Base-by-base conservation (phyloP, 1,140 invertebrate species). In the Heliothis subflexa region DNA sequence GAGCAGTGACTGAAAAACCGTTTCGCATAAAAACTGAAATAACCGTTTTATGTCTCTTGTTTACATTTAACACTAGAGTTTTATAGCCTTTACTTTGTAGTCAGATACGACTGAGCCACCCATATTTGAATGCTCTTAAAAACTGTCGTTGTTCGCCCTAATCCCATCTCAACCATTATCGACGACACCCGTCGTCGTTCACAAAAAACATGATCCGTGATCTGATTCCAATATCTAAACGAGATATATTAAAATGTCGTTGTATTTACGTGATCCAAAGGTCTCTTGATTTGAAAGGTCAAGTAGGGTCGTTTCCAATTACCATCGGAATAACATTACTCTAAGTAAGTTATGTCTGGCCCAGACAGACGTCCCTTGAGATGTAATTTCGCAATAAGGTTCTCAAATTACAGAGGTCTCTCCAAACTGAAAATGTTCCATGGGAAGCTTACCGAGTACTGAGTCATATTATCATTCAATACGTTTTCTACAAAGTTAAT, bases 251-350 rank as follows among this genome's bases (percentile, higher is more conserved):
- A 16, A 50, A 12, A 54, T 55, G 13, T 33, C 33, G n/a, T 52
- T 33, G n/a, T 33, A 52, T 70, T 70, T 52, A 25, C 66, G 14
- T 50, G 18, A 52, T 70, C 18, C 49, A 70, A 71, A 25, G 25
- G n/a, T 71, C n/a, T 71, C 25, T 16, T 14, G 12, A 55, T 40
- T 54, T 16, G 50, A 71, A 71, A 71, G 68, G 68, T 71, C 28
- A 71, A 71, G 50, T 55, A 40, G 49, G 18, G 40, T 71, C 50
- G 68, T n/a, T 55, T 54, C 9, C 66, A 54, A 70, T 54, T 33
- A 70, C 62, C 45, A 68, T 71, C 12, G 66, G 14, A 52, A 71
- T 33, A 14, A 33, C 50, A 33, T 71, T 49, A 54, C 28, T 71
- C 21, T 11, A 66, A 66, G 40, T 1, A 66, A 49, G n/a, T 55